Evolutionary conservation across 2,888 invertebrate species (phyloP), one percentile per base, ranked within the genome.

Genomic region (Carterocephalus palaemon): DNA sequence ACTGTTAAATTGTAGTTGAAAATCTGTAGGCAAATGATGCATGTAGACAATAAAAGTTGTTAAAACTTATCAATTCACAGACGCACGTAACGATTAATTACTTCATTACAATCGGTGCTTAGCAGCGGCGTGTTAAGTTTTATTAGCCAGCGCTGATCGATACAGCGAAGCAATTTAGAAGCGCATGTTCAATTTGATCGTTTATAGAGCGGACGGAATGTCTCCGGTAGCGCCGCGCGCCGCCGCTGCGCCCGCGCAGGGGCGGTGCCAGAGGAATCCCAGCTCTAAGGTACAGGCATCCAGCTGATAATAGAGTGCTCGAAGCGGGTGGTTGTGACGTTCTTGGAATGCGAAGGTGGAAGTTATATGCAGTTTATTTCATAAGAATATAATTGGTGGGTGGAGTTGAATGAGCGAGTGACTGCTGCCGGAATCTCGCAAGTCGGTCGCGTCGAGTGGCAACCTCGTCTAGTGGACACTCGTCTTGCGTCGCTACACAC

Each of bases 341-440:
- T 69, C 46, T 12, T 33, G 8, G 12, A 12, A 4, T 40, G 41
- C 8, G 24, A 20, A 23, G 17, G 20, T 15, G 48, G 53, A 62
- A 70, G 75, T 81, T 80, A 80, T 82, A 78, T 69, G 78, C 72
- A 77, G 77, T 81, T 84, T 81, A 82, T 83, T 80, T 77, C 78
- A 73, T 82, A 84, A 84, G 83, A 81, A 76, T 78, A 80, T 87
- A 86, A 87, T 87, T 81, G 85, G 86, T 86, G 85, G 86, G 87
- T 68, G 86, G 82, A 73, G 83, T 80, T 68, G 80, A 74, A 81
- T 80, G 79, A 73, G 79, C 73, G 54, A 65, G 62, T 51, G 39
- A 23, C 41, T 41, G 24, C 51, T 62, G 56, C 59, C 62, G 57
- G 48, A 33, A 53, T 53, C 50, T 48, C 47, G 9, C 16, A 15